phyloP scores from a whole-genome alignment of 1,140 invertebrate species.

The Coelopa frigida region DNA sequence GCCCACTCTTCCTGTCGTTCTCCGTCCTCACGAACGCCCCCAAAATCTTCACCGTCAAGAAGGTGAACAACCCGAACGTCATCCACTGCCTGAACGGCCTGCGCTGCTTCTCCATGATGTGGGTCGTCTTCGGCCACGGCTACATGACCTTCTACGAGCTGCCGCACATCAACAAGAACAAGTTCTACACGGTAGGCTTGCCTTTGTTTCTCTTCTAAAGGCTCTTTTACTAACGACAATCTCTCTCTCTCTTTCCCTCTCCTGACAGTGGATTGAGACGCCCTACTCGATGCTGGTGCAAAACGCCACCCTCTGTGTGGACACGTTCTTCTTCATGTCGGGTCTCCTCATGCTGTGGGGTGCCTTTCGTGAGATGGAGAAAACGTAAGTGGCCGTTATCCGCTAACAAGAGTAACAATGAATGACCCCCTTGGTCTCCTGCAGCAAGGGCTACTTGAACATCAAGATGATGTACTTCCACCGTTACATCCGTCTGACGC shows the following conservation, averaged over 20 bases:
- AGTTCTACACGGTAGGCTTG: constrained; percentile 16
- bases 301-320: constrained; percentile 56
- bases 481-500: constrained; percentile 53
- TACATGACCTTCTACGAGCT: constrained; percentile 18
- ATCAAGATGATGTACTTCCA: constrained; percentile 49
- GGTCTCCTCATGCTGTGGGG: constrained; percentile 59
- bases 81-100: constrained; percentile 52
- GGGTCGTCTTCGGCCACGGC: constrained; percentile 60
- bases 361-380: constrained; percentile 60
- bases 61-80: constrained; percentile 31
- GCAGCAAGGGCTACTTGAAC: constrained; percentile 44
- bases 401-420: neutral
- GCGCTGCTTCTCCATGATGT: constrained; percentile 55
- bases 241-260: no score
- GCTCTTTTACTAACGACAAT: no score
- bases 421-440: neutral
- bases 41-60: constrained; percentile 38
- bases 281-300: constrained; percentile 53
- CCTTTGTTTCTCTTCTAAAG: no score
- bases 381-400: constrained; percentile 46
- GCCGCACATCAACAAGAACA: constrained; percentile 23
- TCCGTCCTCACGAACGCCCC: constrained; percentile 38
- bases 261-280: constrained; percentile 41
- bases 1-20: constrained; percentile 29
- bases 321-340: constrained; percentile 63